Conservation (phyloP, 2,113 vertebrate species). For the Anser cygnoides region DNA sequence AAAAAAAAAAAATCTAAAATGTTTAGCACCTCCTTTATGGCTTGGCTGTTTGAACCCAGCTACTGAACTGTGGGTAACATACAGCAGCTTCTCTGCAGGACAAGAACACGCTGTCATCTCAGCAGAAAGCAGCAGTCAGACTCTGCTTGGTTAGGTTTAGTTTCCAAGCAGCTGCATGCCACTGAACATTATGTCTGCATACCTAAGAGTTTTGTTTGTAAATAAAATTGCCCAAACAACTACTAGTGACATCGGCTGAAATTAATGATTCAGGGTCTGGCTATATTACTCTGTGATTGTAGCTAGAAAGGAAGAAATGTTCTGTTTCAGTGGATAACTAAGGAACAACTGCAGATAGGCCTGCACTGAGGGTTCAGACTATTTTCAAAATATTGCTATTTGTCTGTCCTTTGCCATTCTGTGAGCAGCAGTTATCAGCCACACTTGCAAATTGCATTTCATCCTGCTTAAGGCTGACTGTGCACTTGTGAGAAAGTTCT, state of each 20-base stretch:
- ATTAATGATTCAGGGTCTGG: background rate
- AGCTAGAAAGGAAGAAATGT: background rate
- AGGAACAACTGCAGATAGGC: background rate
- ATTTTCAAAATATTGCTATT: background rate
- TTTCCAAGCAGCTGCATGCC: background rate
- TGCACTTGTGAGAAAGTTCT: accelerated
- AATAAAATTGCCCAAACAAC: background rate
- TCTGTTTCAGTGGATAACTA: background rate
- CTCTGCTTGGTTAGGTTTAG: background rate
- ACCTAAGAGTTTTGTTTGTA: background rate
- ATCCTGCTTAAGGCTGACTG: background rate
- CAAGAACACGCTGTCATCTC: background rate
- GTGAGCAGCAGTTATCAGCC: background rate
- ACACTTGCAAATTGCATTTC: background rate
- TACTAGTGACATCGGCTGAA: background rate
- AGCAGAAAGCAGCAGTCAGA: background rate
- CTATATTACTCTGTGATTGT: background rate
- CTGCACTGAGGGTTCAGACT: background rate
- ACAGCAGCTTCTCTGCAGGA: background rate
- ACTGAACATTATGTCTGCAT: background rate
- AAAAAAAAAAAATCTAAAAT: background rate
- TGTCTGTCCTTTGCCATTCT: background rate
- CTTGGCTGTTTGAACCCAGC: background rate
- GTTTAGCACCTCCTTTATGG: background rate
- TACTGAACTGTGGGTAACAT: accelerated